phyloP scores from a whole-genome alignment of 2,888 invertebrate species.

The Anticlea derivata region DNA sequence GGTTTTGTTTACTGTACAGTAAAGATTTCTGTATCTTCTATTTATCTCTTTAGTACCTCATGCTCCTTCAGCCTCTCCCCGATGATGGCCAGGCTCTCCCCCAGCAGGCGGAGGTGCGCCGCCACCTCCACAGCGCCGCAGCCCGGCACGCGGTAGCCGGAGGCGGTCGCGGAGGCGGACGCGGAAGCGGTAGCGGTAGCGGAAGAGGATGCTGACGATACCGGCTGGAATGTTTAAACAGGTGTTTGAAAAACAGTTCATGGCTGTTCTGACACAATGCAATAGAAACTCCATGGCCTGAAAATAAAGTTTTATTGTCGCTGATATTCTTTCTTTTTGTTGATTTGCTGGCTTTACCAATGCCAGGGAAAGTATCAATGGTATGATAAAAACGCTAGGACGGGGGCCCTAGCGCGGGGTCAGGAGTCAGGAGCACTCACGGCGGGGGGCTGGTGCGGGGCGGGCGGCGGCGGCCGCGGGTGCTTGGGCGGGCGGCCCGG shows the following conservation, averaged over 20 bases:
- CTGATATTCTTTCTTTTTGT: no score
- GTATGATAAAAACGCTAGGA: constrained; percentile 2
- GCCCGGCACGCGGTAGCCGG: constrained; percentile 2
- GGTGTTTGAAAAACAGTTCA: not conserved
- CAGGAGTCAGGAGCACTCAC: no score
- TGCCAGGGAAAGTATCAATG: no score
- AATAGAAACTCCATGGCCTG: no score
- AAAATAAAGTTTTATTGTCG: no score
- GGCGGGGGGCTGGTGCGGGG: constrained; percentile 48
- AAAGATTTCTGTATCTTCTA: no score
- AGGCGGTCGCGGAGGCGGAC: not conserved
- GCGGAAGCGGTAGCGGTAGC: not conserved
- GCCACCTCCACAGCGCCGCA: constrained; percentile 95
- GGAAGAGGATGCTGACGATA: constrained; percentile 2
- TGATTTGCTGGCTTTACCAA: no score
- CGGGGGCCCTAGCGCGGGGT: constrained; percentile 14
- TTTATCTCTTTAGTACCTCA: constrained; percentile 86
- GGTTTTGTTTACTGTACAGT: no score
- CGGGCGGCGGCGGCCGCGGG: constrained; percentile 39
- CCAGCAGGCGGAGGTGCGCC: constrained; percentile 94
- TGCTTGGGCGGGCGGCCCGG: constrained; percentile 56
- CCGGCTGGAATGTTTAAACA: constrained; percentile 37
- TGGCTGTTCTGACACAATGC: no score
- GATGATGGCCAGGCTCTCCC: constrained; percentile 96
- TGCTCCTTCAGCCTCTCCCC: constrained; percentile 97